A percentile compares a stretch with the other conserved stretches of the same genome.
phyloP scores from a whole-genome alignment of 2,888 invertebrate genomes.

The Esperia sulphurella region DNA sequence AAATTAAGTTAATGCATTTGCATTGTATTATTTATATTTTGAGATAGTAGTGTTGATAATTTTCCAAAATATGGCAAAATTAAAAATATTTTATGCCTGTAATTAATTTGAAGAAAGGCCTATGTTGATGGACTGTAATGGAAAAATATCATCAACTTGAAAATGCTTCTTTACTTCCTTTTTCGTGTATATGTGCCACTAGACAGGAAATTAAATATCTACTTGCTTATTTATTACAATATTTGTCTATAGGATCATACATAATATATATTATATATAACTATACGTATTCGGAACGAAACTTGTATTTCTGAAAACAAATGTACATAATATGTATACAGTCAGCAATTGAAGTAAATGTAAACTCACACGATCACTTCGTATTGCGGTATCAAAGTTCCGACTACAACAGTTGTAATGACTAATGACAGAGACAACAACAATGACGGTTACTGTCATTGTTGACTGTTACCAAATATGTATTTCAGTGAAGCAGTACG shows the following conservation, averaged over 20 bases:
- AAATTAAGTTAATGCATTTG: constrained; percentile 39
- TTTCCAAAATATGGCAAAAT: background rate
- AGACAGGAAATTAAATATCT: background rate
- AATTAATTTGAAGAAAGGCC: constrained; percentile 5
- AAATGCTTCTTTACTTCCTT: background rate
- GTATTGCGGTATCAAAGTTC: too few relatives aligned
- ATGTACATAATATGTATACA: too few relatives aligned
- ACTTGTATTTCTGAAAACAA: too few relatives aligned
- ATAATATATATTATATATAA: background rate
- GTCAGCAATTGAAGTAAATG: too few relatives aligned
- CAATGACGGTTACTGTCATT: too few relatives aligned
- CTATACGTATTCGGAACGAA: too few relatives aligned
- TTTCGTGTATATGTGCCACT: constrained; percentile 1
- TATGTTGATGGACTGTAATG: constrained; percentile 8
- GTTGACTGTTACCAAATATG: too few relatives aligned
- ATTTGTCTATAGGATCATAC: background rate
- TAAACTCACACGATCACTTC: too few relatives aligned
- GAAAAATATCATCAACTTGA: background rate
- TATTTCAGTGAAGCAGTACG: constrained; percentile 1
- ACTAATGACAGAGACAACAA: too few relatives aligned
- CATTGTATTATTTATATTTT: constrained; percentile 24
- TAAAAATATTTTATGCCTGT: constrained; percentile 3
- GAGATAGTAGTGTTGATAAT: background rate
- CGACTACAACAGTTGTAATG: too few relatives aligned
- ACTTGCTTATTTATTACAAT: constrained; percentile 5